Base-by-base conservation (phyloP, 2,113 vertebrate genomes). In the Bubo bubo region DNA sequence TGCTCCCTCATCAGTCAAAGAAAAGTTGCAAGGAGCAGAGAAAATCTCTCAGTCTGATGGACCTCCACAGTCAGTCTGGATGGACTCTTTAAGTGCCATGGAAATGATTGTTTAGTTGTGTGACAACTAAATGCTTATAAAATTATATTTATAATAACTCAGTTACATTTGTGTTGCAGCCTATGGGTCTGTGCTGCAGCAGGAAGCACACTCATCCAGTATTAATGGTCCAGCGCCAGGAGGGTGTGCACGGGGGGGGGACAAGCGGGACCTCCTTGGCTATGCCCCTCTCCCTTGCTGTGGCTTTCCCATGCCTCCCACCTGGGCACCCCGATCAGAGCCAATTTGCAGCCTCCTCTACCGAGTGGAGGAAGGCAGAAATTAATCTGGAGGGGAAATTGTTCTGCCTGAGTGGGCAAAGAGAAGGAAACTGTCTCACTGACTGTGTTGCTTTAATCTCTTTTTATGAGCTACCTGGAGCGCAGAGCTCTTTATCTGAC, bases 391-490 rank as follows among this genome's bases (percentile, higher is more conserved):
- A 86, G 28, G 53, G 86, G 22, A 92, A 92, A 62, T 58, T 49
- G 27, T 92, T 95, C 86, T 83, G 79, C 74, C 53, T 59, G 86
- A 91, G 67, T 14, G 17, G 53, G 66, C 74, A 81, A 82, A 86
- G 59, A 85, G 77, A 68, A 90, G 71, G 66, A 90, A 96, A 70
- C 34, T 14, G 43, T 72, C 72, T 88, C 55, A 45, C 9, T 72
- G 79, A 64, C 71, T 80, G 34, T 39, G 35, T 76, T 90, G 63
- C 35, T 92, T 95, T 90, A 93, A 90, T 95, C 67, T 73, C 80
- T 70, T 77, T 88, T 90, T 91, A 88, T 88, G 91, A 94, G 72
- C 67, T 95, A 96, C 91, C 88, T 97, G 94, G 79, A 90, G 88
- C 0, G 19, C 83, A 62, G 71, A 90, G 45, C 63, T 53, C 71